Evolutionary conservation across 1,140 invertebrate species (phyloP).

Genomic region (Apis dorsata): DNA sequence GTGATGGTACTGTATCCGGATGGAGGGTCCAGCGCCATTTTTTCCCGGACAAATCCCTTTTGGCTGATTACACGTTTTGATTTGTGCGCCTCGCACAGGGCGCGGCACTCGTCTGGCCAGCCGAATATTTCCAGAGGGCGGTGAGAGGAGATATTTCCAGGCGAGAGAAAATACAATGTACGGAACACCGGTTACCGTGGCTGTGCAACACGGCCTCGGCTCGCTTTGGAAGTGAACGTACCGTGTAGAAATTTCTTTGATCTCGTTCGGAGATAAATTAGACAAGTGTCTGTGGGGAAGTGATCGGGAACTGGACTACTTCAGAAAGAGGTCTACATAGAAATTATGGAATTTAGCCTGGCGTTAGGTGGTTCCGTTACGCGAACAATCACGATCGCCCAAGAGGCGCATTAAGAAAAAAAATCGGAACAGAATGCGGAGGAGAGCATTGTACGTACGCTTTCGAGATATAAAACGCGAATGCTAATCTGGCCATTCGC

Average conservation of each 20-base stretch:
- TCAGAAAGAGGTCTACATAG: not conserved
- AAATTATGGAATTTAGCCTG: slow-evolving; percentile 13
- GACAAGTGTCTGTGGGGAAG: not conserved
- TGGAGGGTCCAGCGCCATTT: slow-evolving; percentile 27
- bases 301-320: not conserved
- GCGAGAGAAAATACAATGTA: not conserved
- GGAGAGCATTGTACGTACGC: not conserved
- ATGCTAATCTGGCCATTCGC: too few relatives aligned
- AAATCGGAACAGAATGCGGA: slow-evolving; percentile 9
- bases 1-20: not conserved
- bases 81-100: slow-evolving; percentile 12
- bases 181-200: not conserved
- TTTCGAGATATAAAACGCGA: not conserved
- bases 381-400: not conserved
- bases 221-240: slow-evolving; percentile 19
- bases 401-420: not conserved
- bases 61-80: slow-evolving; percentile 16
- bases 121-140: not conserved
- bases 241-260: slow-evolving; percentile 19
- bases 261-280: slow-evolving; percentile 21
- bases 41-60: slow-evolving; percentile 16
- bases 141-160: not conserved
- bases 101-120: slow-evolving; percentile 12
- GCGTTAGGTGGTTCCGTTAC: not conserved
- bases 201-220: not conserved